Evolutionary conservation across 2,113 vertebrate genomes (phyloP), one percentile per base, ranked within the genome.

Genomic region (Nibea coibor): DNA sequence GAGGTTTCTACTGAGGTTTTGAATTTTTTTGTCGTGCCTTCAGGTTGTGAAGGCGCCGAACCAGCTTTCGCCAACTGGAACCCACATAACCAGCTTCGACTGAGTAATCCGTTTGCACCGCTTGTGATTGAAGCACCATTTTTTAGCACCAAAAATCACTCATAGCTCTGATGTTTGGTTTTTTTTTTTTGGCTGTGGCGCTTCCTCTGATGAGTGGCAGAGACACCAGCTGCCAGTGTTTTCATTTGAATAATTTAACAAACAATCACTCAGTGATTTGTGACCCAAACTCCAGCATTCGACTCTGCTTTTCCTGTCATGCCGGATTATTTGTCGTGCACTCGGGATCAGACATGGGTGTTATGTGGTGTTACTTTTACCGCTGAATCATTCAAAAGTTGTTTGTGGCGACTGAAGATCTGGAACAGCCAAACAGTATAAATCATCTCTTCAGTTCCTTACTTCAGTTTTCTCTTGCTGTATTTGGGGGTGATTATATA

Each of bases 211-310:
- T 74, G 68, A 87, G 79, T 75, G 48, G 58, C 66, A 76, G 59
- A 87, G 77, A 77, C 71, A 62, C 53, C 84, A 89, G 83, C 67
- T 88, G 86, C 75, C 79, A 45, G 4, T 81, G 79, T 78, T 84
- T 88, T 81, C 35, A 70, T 74, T 65, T 71, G 67, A 86, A 83
- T 80, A 72, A 89, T 78, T 84, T 28, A 86, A 78, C 85, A 84
- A 79, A 61, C 67, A 74, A 17, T 85, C 31, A 56, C 16, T 76
- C 42, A 54, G 65, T 76, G 62, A 68, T 83, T 81, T 83, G 28
- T 17, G 68, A 69, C n/a, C 64, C 42, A n/a, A 75, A 84, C 58
- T 84, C 54, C 43, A 26, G 42, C 54, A n/a, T 68, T 72, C 14
- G 24, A 43, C 42, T 62, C 64, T 72, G 24, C n/a, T 5, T 73